Base-by-base conservation (phyloP, 1,140 invertebrate genomes). In the Diorhabda elongata region DNA sequence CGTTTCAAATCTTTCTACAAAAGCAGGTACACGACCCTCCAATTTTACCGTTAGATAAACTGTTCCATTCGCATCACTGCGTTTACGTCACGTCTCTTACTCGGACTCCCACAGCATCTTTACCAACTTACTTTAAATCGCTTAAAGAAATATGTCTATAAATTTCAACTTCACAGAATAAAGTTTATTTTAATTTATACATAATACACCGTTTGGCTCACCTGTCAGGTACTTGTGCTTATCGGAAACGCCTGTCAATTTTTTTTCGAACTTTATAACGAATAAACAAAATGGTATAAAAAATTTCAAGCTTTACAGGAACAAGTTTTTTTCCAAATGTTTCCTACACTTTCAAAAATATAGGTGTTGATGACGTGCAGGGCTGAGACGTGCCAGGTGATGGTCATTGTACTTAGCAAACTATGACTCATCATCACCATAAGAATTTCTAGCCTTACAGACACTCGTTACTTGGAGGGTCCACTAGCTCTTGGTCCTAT, bases 141-240 rank as follows among this genome's bases (percentile, higher is more conserved):
- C 2, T 52, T 52, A 52, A 52, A 52, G 5, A 52, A 52, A 52
- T 2, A 52, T 9, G 8, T 52, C 5, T 59, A 59, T 11, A 61
- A 61, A 47, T 61, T 61, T 61, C 41, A 61, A 26, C 42, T 61
- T 42, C 5, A 61, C 59, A 61, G 59, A 61, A 47, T 42, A 61
- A 61, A 61, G 2, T 61, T 61, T 61, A 61, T 42, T 61, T 47
- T 61, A 26, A 42, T 42, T 61, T 9, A 61, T 61, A 61, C 42
- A 61, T 42, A 5, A 7, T 42, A 61, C 59, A 61, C 59, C 59
- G 26, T 61, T 61, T 42, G 6, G 8, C 42, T 42, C 59, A 61
- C 59, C 59, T 61, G 59, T 26, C 59, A 61, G 59, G 59, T 61
- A 61, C 59, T 61, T 61, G 59, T 61, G 59, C 41, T 42, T 42